phyloP scores from a whole-genome alignment of 1,140 invertebrate genomes.

The Drosophila kanapiae region DNA sequence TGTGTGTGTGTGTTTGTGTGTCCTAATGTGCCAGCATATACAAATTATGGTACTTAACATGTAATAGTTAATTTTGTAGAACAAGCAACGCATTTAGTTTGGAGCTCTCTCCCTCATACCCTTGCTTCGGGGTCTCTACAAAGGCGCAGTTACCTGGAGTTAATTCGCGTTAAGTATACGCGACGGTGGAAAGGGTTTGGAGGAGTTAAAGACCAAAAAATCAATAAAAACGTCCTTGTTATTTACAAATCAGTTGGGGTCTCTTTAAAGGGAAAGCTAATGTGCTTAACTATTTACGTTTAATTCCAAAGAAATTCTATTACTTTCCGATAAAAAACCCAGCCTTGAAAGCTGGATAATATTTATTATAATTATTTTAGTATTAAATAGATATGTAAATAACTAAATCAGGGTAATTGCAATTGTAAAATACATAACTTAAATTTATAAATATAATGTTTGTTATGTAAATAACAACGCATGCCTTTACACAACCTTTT shows the following conservation, averaged over 20 bases:
- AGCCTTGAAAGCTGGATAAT: background rate
- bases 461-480: background rate
- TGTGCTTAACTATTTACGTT: background rate
- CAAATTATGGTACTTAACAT: conserved; percentile 53
- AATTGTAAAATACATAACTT: background rate
- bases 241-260: background rate
- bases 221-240: background rate
- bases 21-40: conserved; percentile 43
- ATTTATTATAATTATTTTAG: background rate
- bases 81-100: conserved; percentile 49
- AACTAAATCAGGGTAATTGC: background rate
- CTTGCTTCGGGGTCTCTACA: background rate
- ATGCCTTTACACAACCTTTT: background rate
- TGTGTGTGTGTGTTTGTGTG: conserved; percentile 10
- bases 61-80: conserved; percentile 54
- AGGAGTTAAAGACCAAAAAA: background rate
- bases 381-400: background rate
- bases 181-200: conserved; percentile 4
- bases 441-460: background rate
- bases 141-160: conserved; percentile 23
- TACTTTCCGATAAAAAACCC: background rate
- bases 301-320: background rate
- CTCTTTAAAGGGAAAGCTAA: too few species aligned
- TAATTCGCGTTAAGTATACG: conserved; percentile 50
- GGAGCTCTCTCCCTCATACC: background rate